Evolutionary conservation across 2,113 vertebrate genomes (phyloP).

Genomic region (Callipepla californica): DNA sequence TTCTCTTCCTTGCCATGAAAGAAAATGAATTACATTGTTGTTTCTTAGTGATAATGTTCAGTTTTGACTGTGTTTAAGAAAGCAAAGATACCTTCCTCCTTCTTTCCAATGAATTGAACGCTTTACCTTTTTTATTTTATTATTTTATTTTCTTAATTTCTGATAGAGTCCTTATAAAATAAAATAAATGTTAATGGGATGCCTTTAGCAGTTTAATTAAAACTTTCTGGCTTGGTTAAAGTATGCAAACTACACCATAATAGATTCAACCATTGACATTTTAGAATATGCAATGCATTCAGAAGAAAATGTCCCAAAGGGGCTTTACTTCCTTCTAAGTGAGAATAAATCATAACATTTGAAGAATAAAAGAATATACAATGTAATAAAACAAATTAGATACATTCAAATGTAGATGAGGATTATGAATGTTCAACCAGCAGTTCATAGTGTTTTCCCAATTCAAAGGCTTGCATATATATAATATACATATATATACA

Average conservation of each 20-base stretch:
- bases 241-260: constrained; percentile 56
- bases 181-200: constrained; percentile 79
- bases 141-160: neutral
- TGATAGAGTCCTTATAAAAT: constrained; percentile 71
- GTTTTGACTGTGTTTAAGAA: neutral
- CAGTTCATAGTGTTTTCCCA: constrained; percentile 10
- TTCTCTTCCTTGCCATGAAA: neutral
- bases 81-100: neutral
- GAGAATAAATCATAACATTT: constrained; percentile 54
- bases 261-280: constrained; percentile 55
- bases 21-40: neutral
- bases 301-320: constrained; percentile 35
- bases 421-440: neutral
- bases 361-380: constrained; percentile 19
- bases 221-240: constrained; percentile 78
- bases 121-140: constrained; percentile 22
- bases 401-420: neutral
- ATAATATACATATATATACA: neutral
- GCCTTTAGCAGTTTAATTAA: constrained; percentile 82
- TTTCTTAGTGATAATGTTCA: neutral
- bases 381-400: constrained; percentile 34
- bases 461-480: constrained; percentile 2
- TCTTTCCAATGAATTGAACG: constrained; percentile 18
- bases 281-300: constrained; percentile 41
- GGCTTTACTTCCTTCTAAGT: constrained; percentile 15